Conservation (phyloP, 2,797 vertebrate species). For the Bucorvus abyssinicus region DNA sequence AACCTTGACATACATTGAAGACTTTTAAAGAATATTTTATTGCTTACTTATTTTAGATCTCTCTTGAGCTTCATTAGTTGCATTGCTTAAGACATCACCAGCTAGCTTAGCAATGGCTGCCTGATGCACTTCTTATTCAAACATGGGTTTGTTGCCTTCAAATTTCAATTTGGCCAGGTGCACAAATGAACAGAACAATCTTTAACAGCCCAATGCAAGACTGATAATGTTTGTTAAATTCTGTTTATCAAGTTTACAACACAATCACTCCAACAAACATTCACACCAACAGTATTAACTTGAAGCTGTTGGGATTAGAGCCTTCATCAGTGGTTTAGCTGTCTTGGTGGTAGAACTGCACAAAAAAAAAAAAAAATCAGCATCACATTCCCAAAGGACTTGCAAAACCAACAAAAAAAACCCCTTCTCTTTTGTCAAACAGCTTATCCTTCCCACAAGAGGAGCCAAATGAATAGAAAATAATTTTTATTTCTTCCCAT, state of each 20-base stretch:
- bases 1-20: background rate
- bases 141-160: rapidly evolving
- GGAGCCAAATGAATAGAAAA: background rate
- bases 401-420: background rate
- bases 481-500: background rate
- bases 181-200: background rate
- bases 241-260: background rate
- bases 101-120: background rate
- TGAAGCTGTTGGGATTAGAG: background rate
- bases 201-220: background rate
- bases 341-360: background rate
- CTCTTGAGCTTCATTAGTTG: background rate
- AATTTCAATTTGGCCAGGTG: background rate
- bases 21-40: background rate
- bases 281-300: background rate
- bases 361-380: background rate
- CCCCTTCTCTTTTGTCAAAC: background rate
- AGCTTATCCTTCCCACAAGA: background rate
- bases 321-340: background rate
- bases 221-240: background rate
- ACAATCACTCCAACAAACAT: background rate
- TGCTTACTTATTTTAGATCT: background rate
- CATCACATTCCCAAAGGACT: background rate
- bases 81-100: background rate
- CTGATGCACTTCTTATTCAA: background rate